Conservation (phyloP, 2,113 vertebrate genomes). For the Charina bottae region DNA sequence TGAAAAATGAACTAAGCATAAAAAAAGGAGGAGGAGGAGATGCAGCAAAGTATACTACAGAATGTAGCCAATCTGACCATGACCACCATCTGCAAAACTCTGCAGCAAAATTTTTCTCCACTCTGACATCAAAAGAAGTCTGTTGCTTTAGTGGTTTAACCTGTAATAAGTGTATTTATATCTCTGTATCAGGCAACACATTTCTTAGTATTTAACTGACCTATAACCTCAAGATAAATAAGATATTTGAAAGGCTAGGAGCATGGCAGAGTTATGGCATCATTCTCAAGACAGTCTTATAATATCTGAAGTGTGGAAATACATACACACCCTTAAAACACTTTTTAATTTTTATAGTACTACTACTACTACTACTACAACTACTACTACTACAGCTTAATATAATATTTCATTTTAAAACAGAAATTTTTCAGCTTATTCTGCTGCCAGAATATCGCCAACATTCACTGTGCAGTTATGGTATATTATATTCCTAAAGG, state of each 20-base stretch:
- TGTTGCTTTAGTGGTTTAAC: conserved; percentile 33
- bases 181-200: conserved; percentile 34
- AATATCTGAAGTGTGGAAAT: not conserved
- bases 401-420: not conserved
- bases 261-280: not conserved
- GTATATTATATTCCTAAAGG: not conserved
- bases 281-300: not conserved
- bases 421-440: not conserved
- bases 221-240: conserved; percentile 41
- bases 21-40: conserved; percentile 9
- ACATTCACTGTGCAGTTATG: not conserved
- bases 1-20: conserved; percentile 61
- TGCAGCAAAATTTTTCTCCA: conserved; percentile 52
- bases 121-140: conserved; percentile 48
- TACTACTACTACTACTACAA: not conserved
- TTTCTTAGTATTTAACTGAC: conserved; percentile 39
- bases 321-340: not conserved
- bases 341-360: not conserved
- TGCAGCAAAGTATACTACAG: not conserved
- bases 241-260: conserved; percentile 13
- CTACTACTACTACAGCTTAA: not conserved
- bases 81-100: conserved; percentile 45
- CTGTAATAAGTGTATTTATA: conserved; percentile 43
- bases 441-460: not conserved
- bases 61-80: conserved; percentile 33